Conservation (phyloP, 2,888 invertebrate genomes). For the Chesias legatella region DNA sequence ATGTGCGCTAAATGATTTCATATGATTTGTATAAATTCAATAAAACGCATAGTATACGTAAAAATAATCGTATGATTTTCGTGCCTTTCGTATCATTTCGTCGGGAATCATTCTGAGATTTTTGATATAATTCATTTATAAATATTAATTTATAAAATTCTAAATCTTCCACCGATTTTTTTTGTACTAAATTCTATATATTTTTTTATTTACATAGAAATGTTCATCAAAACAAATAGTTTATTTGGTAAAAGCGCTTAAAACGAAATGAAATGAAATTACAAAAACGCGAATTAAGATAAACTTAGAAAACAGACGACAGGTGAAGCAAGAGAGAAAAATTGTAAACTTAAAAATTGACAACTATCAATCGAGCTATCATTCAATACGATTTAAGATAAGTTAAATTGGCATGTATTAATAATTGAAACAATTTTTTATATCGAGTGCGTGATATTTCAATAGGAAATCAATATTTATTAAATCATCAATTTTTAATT, state of each 20-base stretch:
- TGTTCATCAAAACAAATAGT: constrained; percentile 45
- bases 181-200: constrained; percentile 72
- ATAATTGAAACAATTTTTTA: no score
- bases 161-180: constrained; percentile 67
- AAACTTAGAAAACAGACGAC: constrained; percentile 3
- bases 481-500: constrained; percentile 1
- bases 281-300: constrained; percentile 12
- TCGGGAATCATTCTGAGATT: constrained; percentile 36
- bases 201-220: constrained; percentile 68
- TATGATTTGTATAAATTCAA: no score
- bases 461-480: no score
- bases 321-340: constrained; percentile 5
- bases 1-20: no score
- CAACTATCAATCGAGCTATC: not conserved
- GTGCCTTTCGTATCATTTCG: constrained; percentile 26
- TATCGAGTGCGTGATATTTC: no score
- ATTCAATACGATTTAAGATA: not conserved
- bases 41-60: constrained; percentile 10
- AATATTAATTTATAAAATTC: constrained; percentile 37
- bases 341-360: not conserved
- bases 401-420: no score
- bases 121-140: constrained; percentile 40
- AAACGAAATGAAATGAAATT: constrained; percentile 32
- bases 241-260: constrained; percentile 76
- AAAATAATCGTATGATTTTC: constrained; percentile 11